These are phyloP conservation scores for Mycalesis mineus DNA, from an alignment of 2,888 invertebrate species.

Conservation along the genomic window DNA sequence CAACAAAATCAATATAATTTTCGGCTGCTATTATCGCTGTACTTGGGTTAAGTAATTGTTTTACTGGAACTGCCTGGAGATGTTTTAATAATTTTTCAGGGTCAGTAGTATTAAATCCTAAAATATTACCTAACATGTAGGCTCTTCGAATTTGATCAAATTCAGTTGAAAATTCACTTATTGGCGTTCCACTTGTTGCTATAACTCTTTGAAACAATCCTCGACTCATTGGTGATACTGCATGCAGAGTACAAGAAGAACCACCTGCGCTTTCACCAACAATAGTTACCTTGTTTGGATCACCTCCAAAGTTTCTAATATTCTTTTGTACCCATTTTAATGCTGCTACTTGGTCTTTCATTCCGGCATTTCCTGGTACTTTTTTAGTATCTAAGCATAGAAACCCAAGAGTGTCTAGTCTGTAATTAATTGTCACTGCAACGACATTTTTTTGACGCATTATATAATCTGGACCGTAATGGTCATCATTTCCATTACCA, in stretches of 20 bases:
- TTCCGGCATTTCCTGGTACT: slow-evolving; percentile 51
- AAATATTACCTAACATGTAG: slow-evolving; percentile 42
- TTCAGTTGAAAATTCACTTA: slow-evolving; percentile 45
- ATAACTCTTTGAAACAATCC: slow-evolving; percentile 67
- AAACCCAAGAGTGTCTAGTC: slow-evolving; percentile 49
- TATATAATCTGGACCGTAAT: slow-evolving; percentile 48
- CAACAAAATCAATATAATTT: slow-evolving; percentile 33
- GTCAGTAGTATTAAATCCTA: slow-evolving; percentile 45
- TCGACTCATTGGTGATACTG: slow-evolving; percentile 51
- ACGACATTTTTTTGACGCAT: slow-evolving; percentile 40
- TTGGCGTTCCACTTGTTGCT: slow-evolving; percentile 81
- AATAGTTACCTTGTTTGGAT: slow-evolving; percentile 52
- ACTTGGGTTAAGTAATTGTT: slow-evolving; percentile 37
- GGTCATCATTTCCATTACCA: slow-evolving; percentile 46
- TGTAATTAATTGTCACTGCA: slow-evolving; percentile 51
- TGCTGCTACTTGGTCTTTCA: slow-evolving; percentile 54
- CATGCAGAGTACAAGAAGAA: slow-evolving; percentile 40
- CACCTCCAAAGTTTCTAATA: slow-evolving; percentile 51
- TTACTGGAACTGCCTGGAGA: slow-evolving; percentile 42
- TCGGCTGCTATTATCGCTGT: slow-evolving; percentile 42
- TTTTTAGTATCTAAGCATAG: slow-evolving; percentile 45
- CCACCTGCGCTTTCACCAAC: slow-evolving; percentile 50
- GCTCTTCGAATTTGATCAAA: slow-evolving; percentile 42
- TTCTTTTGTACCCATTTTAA: slow-evolving; percentile 48
- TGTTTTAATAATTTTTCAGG: slow-evolving; percentile 43